phyloP scores from a whole-genome alignment of 2,113 vertebrate species.

The Takifugu flavidus region DNA sequence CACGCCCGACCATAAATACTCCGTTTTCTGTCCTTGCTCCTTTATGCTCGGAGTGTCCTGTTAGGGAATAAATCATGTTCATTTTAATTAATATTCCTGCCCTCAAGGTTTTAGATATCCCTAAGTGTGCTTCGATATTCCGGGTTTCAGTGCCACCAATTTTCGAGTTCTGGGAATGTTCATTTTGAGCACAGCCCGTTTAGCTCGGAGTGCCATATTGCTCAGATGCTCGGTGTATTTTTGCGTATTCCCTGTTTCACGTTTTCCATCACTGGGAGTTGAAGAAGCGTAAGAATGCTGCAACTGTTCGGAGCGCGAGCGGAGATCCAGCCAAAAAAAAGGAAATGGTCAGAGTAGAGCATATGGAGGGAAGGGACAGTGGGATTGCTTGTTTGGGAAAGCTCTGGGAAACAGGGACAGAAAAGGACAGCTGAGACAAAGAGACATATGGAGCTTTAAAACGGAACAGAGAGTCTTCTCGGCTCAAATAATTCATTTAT shows the following conservation, averaged over 20 bases:
- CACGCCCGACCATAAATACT: too few species aligned
- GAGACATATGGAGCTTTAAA: constrained; percentile 35
- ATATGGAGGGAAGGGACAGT: constrained; percentile 36
- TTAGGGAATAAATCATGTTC: too few species aligned
- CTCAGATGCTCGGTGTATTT: background rate
- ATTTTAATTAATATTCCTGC: too few species aligned
- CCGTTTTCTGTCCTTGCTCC: too few species aligned
- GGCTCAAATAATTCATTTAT: constrained; percentile 2
- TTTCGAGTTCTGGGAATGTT: background rate
- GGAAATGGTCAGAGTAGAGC: constrained; percentile 30
- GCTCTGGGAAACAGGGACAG: constrained; percentile 21
- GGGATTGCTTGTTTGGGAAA: constrained; percentile 41
- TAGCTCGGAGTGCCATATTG: background rate
- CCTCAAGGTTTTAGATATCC: too few species aligned
- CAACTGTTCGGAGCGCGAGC: too few species aligned
- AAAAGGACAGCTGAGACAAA: constrained; percentile 59
- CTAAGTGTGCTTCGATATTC: background rate
- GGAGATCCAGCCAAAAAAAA: background rate
- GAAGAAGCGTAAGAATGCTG: constrained; percentile 3
- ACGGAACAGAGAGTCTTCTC: background rate
- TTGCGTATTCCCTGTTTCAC: background rate
- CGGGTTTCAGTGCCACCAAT: background rate
- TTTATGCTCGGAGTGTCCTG: too few species aligned
- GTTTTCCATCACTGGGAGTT: background rate
- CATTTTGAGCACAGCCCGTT: background rate